Base-by-base conservation (phyloP, 2,113 vertebrate genomes). In the Callocephalon fimbriatum region DNA sequence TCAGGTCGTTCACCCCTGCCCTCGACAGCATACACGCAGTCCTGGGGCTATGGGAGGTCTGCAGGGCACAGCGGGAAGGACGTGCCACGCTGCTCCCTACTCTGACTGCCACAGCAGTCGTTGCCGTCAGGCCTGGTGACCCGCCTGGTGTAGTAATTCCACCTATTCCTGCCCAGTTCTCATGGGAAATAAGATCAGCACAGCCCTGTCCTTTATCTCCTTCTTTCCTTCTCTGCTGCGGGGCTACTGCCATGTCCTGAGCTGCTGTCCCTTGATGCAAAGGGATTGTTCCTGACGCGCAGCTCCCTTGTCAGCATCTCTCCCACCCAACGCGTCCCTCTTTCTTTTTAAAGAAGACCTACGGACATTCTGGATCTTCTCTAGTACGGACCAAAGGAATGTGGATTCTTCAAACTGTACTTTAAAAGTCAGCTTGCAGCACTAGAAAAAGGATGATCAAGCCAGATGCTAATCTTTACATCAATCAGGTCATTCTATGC, bases 321-420 rank as follows among this genome's bases (percentile, higher is more conserved):
- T 22, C n/a, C 26, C 7, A 5, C 27, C 22, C 0, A 2, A 10
- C 3, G 7, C 7, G 0, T 31, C 74, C 72, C 20, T 50, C 47
- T 31, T 38, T 26, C 47, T 62, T 68, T 40, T 12, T 11, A 27
- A 62, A 7, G 22, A 76, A 61, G 35, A 65, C 10, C 29, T 48
- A 26, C 8, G 31, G 44, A 38, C 7, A 0, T 86, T 75, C 50
- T 40, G 65, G 37, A 42, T 74, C 47, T 68, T 68, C 35, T 61
- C n/a, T 15, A 9, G 29, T 62, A 40, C 15, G 37, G 56, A 45
- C 25, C 37, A 61, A 74, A 68, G 61, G 61, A 84, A 75, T 0
- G 4, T 15, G 3, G 25, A 48, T 44, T 82, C 66, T 87, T 79
- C 29, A 93, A 76, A 48, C 48, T 8, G 1, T 51, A 15, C n/a